Percentiles rank a stretch among this genome's conserved stretches.
These are phyloP conservation scores for Elachura formosa DNA, from an alignment of 2,113 vertebrate species.

Conservation along the genomic window DNA sequence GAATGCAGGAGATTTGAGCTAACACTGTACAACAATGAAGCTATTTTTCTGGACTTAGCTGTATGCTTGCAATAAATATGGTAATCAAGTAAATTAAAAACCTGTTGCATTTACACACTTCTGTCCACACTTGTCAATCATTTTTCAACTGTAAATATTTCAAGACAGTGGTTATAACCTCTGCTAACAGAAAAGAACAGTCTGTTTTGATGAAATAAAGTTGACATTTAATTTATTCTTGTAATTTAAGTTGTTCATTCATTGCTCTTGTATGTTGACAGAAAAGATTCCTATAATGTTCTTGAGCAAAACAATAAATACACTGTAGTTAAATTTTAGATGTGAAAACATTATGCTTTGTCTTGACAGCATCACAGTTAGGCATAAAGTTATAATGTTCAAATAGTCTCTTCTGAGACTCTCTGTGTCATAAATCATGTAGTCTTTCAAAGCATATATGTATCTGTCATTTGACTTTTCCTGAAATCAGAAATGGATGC, in stretches of 20 bases:
- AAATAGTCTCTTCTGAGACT: constrained; percentile 12
- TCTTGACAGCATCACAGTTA: constrained; percentile 10
- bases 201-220: constrained; percentile 11
- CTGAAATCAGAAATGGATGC: not conserved
- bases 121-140: not conserved
- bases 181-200: not conserved
- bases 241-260: not conserved
- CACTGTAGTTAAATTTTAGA: constrained; percentile 4
- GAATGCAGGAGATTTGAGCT: not conserved
- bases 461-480: not conserved
- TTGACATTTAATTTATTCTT: constrained; percentile 4
- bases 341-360: not conserved
- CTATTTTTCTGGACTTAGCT: not conserved
- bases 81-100: constrained; percentile 12
- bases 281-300: constrained; percentile 4
- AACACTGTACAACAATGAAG: not conserved
- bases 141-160: not conserved
- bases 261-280: not conserved
- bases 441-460: not conserved
- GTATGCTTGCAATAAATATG: not conserved
- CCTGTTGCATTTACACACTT: not conserved
- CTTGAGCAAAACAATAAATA: constrained; percentile 38
- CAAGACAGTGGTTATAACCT: not conserved
- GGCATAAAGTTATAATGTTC: constrained; percentile 28
- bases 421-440: not conserved